Base-by-base conservation (phyloP, 1,140 invertebrate genomes). In the Cotesia chilonis region DNA sequence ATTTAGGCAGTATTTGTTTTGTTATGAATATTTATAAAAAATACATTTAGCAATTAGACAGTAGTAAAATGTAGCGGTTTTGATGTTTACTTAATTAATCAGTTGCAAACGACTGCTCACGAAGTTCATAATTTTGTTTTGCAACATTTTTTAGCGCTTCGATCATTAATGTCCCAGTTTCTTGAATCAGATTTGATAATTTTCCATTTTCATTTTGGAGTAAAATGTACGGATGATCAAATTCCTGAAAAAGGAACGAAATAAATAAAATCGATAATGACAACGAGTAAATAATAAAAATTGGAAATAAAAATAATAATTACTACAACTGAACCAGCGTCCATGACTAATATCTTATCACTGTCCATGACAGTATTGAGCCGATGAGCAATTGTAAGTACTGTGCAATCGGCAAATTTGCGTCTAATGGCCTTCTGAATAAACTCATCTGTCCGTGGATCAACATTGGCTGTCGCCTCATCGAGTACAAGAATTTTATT, bases 401-500 rank as follows among this genome's bases (percentile, higher is more conserved):
- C 92, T 0, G 94, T 96, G 78, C 93, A 95, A 3, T 90, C 83
- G 0, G 85, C 86, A 77, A 95, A 95, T 74, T 93, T 93, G 0
- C 85, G 84, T 41, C 92, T 87, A 47, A 95, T 94, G 0, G 93
- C 92, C 71, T 88, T 88, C 78, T 95, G 93, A 66, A 94, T 94
- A 4, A 93, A 79, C 41, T 89, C 88, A 82, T 94, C 92, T n/a
- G 92, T 92, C 70, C 87, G 89, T 7, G 90, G 90, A 82, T 97
- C 95, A 12, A 97, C 93, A 77, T 95, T 94, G 51, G 95, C 94
- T 0, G 95, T 96, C 2, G 95, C 95, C 81, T 97, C 95, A 84
- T 96, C 95, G 47, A 97, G 85, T 14, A 97, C 90, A 10, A 96
- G 85, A 70, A 96, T 89, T 72, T 91, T 92, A 78, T 94, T 94